phyloP scores from a whole-genome alignment of 2,888 invertebrate genomes.

The Erannis defoliaria region DNA sequence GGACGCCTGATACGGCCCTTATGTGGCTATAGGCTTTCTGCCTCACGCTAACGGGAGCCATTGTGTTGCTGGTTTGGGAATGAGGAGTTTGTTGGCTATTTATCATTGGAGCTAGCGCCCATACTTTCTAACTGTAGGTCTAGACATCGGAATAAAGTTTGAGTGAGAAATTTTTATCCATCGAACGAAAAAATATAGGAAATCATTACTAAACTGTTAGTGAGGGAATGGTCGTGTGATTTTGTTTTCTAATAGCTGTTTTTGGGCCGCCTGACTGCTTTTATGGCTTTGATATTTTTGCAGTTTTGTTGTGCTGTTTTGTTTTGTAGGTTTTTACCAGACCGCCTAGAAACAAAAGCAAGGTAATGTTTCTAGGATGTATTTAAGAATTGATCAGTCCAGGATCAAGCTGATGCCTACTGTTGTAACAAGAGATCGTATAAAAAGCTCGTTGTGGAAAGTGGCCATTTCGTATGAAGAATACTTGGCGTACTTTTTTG shows the following conservation, averaged over 20 bases:
- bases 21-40: conserved; percentile 27
- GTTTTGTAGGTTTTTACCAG: too few species aligned
- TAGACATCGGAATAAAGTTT: background rate
- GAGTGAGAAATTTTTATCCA: too few species aligned
- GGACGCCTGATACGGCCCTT: conserved; percentile 42
- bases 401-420: too few species aligned
- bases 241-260: background rate
- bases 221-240: background rate
- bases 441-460: too few species aligned
- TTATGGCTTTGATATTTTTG: too few species aligned
- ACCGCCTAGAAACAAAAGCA: too few species aligned
- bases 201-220: background rate
- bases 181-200: background rate
- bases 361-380: too few species aligned
- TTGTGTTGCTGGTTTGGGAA: conserved; percentile 25
- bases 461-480: too few species aligned
- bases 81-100: conserved; percentile 15
- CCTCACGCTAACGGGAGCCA: conserved; percentile 35
- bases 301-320: too few species aligned
- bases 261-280: background rate
- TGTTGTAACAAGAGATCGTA: too few species aligned
- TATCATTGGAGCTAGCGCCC: conserved; percentile 13
- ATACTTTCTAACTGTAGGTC: background rate
- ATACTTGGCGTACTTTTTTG: too few species aligned
- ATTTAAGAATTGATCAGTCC: too few species aligned